These are phyloP conservation scores for Lochmaea capreae DNA, from an alignment of 2,888 invertebrate genomes.

Conservation along the genomic window DNA sequence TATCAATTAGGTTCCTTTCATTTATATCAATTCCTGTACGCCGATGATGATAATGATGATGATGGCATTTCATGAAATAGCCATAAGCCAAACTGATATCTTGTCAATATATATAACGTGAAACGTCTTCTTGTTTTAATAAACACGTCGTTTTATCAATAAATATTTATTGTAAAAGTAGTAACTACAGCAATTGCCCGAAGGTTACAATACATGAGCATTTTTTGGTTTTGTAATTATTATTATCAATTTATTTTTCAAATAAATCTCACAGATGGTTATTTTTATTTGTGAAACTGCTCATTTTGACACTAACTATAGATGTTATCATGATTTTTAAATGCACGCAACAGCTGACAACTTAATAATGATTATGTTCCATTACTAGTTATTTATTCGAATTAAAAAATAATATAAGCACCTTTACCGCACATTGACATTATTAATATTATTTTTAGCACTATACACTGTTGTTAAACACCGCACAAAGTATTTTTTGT, in stretches of 20 bases:
- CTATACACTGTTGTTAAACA: not conserved
- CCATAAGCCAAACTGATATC: not conserved
- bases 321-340: not conserved
- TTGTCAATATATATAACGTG: not conserved
- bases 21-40: not conserved
- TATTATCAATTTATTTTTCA: not conserved
- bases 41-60: not conserved
- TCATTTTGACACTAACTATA: too few relatives aligned
- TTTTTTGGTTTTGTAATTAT: not conserved
- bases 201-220: not conserved
- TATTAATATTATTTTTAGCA: too few relatives aligned
- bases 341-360: not conserved
- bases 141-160: not conserved
- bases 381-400: not conserved
- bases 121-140: not conserved
- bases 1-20: slow-evolving; percentile 1
- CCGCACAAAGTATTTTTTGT: not conserved
- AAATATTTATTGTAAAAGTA: not conserved
- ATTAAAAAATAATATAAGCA: too few relatives aligned
- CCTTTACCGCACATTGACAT: too few relatives aligned
- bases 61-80: not conserved
- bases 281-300: too few relatives aligned
- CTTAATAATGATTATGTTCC: not conserved
- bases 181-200: slow-evolving; percentile 4
- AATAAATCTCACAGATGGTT: too few relatives aligned